Percentiles rank a stretch among this genome's conserved stretches.
phyloP scores from a whole-genome alignment of 2,797 vertebrate species.

The Gymnocypris eckloni region DNA sequence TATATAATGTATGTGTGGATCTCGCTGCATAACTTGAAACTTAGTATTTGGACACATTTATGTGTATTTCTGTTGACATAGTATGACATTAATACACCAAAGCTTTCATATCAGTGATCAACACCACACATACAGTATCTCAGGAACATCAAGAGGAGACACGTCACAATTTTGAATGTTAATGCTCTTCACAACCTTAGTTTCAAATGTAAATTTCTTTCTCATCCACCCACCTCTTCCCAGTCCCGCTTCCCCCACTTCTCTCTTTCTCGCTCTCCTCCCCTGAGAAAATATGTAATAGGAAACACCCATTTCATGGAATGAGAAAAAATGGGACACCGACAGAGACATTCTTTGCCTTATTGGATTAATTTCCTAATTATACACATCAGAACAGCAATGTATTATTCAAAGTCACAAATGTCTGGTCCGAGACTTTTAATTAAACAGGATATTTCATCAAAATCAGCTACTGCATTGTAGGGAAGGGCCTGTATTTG shows the following conservation, averaged over 20 bases:
- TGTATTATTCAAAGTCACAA: background rate
- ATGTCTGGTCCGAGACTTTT: background rate
- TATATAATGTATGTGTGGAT: background rate
- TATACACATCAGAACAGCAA: background rate
- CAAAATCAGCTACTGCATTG: background rate
- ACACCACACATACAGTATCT: background rate
- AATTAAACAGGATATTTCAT: background rate
- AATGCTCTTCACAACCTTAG: background rate
- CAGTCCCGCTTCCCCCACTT: background rate
- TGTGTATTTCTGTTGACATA: background rate
- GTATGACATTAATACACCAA: background rate
- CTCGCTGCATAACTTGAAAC: background rate
- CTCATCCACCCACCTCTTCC: constrained; percentile 14
- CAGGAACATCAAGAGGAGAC: background rate
- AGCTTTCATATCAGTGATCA: background rate
- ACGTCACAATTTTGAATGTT: background rate
- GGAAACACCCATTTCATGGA: constrained; percentile 5
- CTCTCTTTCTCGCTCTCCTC: background rate
- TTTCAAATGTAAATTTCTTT: constrained; percentile 16
- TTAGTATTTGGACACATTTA: background rate
- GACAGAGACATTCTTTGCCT: background rate
- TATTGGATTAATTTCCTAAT: background rate
- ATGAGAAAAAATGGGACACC: background rate
- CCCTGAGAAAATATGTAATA: constrained; percentile 15
- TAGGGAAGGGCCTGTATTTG: constrained; percentile 1